A percentile compares a stretch with the other conserved stretches of the same genome.
Evolutionary conservation across 2,888 invertebrate genomes (phyloP).

Genomic region (Nipponacmea schrenckii): DNA sequence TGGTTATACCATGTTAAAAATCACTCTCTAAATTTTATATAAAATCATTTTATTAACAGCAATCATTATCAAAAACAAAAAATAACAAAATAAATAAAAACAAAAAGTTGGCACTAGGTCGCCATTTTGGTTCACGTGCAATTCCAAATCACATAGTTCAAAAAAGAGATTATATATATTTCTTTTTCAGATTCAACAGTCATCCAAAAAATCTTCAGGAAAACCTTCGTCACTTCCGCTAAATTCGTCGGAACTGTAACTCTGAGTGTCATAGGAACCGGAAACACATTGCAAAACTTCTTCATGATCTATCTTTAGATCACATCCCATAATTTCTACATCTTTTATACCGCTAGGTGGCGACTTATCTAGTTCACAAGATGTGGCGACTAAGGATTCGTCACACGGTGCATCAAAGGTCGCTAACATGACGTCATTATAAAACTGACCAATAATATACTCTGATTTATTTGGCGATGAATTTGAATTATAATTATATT

Average conservation of each 20-base stretch:
- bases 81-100: too few species aligned
- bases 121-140: too few species aligned
- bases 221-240: constrained; percentile 2
- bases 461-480: too few species aligned
- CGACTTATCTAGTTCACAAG: neutral
- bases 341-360: neutral
- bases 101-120: too few species aligned
- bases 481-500: too few species aligned
- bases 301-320: neutral
- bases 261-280: neutral
- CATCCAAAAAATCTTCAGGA: constrained; percentile 4
- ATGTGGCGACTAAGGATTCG: neutral
- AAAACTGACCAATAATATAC: too few species aligned
- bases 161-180: too few species aligned
- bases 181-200: neutral
- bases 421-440: constrained; percentile 2
- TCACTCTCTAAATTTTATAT: too few species aligned
- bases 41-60: too few species aligned
- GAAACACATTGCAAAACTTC: neutral
- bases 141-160: too few species aligned
- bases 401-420: neutral
- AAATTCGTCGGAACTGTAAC: neutral
- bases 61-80: too few species aligned
- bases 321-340: neutral
- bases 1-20: too few species aligned